These are phyloP conservation scores for Poeciliopsis gracilis DNA, from an alignment of 2,797 vertebrate genomes.

Conservation along the genomic window DNA sequence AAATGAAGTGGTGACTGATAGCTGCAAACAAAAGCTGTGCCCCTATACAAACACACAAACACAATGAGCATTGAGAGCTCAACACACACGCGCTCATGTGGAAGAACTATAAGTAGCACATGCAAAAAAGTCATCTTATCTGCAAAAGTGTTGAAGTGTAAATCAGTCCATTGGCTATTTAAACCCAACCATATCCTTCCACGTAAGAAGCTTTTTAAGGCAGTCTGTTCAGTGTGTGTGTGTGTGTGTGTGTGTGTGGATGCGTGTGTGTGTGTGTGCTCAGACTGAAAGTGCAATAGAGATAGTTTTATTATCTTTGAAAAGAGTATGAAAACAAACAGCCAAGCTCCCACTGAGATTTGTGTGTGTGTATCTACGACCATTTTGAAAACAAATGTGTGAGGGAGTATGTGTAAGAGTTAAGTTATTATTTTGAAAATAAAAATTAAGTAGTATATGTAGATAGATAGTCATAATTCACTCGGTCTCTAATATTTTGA, in stretches of 20 bases:
- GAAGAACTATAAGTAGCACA: conserved; percentile 27
- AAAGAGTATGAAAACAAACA: conserved; percentile 51
- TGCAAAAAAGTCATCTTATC: conserved; percentile 23
- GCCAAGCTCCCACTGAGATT: conserved; percentile 7
- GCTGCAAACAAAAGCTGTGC: conserved; percentile 67
- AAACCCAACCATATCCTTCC: conserved; percentile 28
- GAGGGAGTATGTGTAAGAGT: conserved; percentile 3
- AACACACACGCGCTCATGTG: conserved; percentile 3
- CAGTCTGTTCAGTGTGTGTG: background rate
- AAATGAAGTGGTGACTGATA: conserved; percentile 54
- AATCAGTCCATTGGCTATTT: conserved; percentile 21
- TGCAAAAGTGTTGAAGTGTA: conserved; percentile 23
- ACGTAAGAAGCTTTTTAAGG: conserved; percentile 5
- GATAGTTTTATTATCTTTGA: conserved; percentile 45
- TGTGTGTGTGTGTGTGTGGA: conserved; percentile 9
- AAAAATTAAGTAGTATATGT: conserved; percentile 45
- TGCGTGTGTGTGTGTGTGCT: background rate
- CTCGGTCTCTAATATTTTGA: background rate
- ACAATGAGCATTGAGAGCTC: conserved; percentile 75
- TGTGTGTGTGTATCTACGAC: conserved; percentile 16
- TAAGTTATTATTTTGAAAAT: conserved; percentile 51
- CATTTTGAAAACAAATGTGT: conserved; percentile 16
- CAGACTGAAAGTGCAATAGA: background rate
- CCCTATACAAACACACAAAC: conserved; percentile 70
- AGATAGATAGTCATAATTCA: background rate